A percentile compares a stretch with the other conserved stretches of the same genome.
Conservation (phyloP, 2,797 vertebrate species). For the Peromyscus melanophrys region DNA sequence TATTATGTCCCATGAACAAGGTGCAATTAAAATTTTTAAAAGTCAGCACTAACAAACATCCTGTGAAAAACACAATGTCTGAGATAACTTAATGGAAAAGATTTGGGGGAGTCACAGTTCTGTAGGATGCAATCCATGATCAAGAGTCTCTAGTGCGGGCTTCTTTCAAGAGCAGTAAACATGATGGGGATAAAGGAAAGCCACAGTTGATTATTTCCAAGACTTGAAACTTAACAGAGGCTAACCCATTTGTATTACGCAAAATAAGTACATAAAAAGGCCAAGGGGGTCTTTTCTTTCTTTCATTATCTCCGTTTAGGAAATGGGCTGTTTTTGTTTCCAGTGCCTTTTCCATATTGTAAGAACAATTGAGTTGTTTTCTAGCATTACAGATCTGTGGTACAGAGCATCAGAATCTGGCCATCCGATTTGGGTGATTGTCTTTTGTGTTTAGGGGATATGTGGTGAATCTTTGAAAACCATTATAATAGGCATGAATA, state of each 20-base stretch:
- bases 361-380: not conserved
- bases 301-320: not conserved
- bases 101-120: not conserved
- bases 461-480: not conserved
- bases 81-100: not conserved
- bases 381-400: not conserved
- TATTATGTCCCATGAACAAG: not conserved
- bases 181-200: not conserved
- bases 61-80: not conserved
- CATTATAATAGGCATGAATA: not conserved
- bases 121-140: not conserved
- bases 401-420: not conserved
- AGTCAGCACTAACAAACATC: not conserved
- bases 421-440: not conserved
- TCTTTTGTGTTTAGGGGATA: not conserved
- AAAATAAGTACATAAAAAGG: not conserved
- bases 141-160: not conserved
- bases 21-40: not conserved
- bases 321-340: not conserved
- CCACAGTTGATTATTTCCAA: not conserved
- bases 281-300: not conserved
- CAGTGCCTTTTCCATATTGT: not conserved
- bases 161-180: not conserved
- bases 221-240: not conserved
- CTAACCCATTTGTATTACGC: not conserved